Evolutionary conservation across 2,797 vertebrate genomes (phyloP), one percentile per base, ranked within the genome.

Genomic region (Sarcophilus harrisii): DNA sequence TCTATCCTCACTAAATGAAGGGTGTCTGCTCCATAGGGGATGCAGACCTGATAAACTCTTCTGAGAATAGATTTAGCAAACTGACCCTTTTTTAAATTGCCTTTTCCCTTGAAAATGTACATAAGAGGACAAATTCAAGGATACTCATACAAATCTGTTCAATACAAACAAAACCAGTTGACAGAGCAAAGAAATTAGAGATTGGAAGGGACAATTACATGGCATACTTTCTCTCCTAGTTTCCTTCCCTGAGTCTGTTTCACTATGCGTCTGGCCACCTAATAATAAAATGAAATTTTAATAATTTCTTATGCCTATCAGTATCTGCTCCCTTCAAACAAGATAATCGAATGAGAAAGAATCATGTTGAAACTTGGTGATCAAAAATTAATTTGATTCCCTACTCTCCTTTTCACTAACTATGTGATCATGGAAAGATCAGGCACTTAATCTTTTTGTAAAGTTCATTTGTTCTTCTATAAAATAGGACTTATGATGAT

Each of bases 11-110:
- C 49, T 29, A 52, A 90, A 49, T 57, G 49, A 96, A 95, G 55
- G 13, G 16, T n/a, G n/a, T 49, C 90, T 87, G 49, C 30, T 91
- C 96, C 93, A 55, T 87, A 57, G 14, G 9, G 95, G 55, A 93
- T 81, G 11, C 24, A 30, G 0, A 66, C 21, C 30, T 1, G 57
- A 57, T 57, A 2, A 62, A 57, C 0, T 0, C 0, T 6, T 87
- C 94, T 92, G 4, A 10, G 52, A 16, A 10, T 0, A 0, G 0
- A 58, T 89, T 8, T 57, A 90, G 90, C 0, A 0, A 3, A 2
- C 16, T 30, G 13, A 8, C 0, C 1, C 8, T 11, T 89, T 60
- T 5, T 57, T 62, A 9, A 3, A 81, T 30, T 24, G 55, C 60
- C n/a, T 58, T 93, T 66, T 24, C 0, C 0, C 52, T 54, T 9